These are phyloP conservation scores for Rhadinocentrus ornatus DNA, from an alignment of 2,797 vertebrate genomes.

Conservation along the genomic window DNA sequence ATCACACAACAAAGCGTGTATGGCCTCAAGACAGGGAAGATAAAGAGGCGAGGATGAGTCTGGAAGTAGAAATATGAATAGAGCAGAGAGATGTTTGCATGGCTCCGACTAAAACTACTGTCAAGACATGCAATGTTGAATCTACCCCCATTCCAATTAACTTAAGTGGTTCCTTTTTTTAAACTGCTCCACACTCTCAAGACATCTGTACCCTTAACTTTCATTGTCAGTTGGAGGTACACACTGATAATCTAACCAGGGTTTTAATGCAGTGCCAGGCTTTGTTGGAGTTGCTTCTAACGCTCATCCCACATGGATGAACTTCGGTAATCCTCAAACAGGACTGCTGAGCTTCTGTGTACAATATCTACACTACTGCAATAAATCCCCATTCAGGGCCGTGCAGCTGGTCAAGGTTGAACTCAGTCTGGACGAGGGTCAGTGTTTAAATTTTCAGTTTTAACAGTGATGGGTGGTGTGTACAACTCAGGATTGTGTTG, in stretches of 20 bases:
- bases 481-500: constrained; percentile 11
- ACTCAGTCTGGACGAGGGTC: constrained; percentile 12
- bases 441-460: constrained; percentile 16
- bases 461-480: constrained; percentile 13
- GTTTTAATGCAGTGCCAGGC: background rate
- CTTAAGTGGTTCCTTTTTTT: background rate
- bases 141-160: background rate
- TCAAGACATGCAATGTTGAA: background rate
- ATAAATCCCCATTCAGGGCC: constrained; percentile 26
- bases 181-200: background rate
- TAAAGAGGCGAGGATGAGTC: background rate
- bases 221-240: background rate
- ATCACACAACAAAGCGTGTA: constrained; percentile 15
- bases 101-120: background rate
- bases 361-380: constrained; percentile 6
- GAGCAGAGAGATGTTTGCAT: constrained; percentile 3
- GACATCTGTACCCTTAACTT: background rate
- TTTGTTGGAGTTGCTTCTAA: constrained; percentile 36
- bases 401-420: constrained; percentile 23
- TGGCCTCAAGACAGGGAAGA: constrained; percentile 22
- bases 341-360: constrained; percentile 22
- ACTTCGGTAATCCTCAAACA: constrained; percentile 27
- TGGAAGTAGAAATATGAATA: background rate
- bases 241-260: background rate
- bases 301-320: constrained; percentile 41